phyloP scores from a whole-genome alignment of 1,140 invertebrate genomes.

The Musca domestica region DNA sequence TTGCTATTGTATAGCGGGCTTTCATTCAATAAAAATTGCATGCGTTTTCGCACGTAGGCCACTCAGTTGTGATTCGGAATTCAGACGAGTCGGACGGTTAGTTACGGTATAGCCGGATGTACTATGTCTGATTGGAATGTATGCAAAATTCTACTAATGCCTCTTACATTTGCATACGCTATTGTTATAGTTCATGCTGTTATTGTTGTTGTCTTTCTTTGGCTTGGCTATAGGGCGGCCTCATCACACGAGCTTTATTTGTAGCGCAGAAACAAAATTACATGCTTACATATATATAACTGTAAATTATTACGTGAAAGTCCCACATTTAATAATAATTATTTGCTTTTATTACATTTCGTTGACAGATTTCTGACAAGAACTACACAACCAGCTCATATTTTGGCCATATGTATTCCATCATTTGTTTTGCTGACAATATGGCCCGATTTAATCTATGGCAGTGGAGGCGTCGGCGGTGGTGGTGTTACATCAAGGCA shows the following conservation, averaged over 20 bases:
- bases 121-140: neutral
- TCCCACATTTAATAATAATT: neutral
- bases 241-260: neutral
- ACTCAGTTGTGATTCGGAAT: slow-evolving; percentile 29
- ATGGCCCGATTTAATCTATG: slow-evolving; percentile 55
- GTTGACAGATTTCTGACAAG: slow-evolving; percentile 65
- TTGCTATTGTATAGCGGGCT: no score
- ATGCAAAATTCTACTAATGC: no score
- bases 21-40: slow-evolving; percentile 34
- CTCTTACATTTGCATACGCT: neutral
- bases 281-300: no score
- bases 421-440: slow-evolving; percentile 62
- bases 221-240: neutral
- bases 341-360: neutral
- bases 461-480: neutral
- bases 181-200: neutral
- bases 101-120: neutral
- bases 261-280: no score
- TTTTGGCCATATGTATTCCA: slow-evolving; percentile 66
- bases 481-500: neutral
- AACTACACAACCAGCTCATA: slow-evolving; percentile 73
- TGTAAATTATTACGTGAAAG: neutral
- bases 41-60: slow-evolving; percentile 53
- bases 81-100: slow-evolving; percentile 17
- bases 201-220: neutral